Percentiles rank a stretch among this genome's conserved stretches.
These are phyloP conservation scores for Thaumatotibia leucotreta DNA, from an alignment of 1,140 invertebrate species.

Conservation along the genomic window DNA sequence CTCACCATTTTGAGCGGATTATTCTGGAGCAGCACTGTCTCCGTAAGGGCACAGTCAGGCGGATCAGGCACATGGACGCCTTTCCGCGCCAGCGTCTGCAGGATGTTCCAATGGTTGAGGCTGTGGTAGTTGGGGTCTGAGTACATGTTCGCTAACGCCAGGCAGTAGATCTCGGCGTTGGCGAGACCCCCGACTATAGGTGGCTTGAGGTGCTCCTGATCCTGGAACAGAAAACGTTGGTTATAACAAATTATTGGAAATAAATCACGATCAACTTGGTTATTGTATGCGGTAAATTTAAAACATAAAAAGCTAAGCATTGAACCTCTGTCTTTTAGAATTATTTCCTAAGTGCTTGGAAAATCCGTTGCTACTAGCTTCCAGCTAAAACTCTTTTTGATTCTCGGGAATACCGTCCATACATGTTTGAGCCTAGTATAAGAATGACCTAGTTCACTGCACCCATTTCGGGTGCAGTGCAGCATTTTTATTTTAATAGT, in stretches of 20 bases:
- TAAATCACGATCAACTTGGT: no score
- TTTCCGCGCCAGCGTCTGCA: slow-evolving; percentile 94
- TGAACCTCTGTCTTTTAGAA: background rate
- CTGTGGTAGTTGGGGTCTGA: slow-evolving; percentile 97
- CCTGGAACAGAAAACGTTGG: slow-evolving; percentile 77
- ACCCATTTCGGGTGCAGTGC: background rate
- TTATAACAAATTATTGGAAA: no score
- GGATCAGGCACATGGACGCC: slow-evolving; percentile 92
- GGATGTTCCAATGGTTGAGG: slow-evolving; percentile 95
- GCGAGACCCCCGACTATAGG: slow-evolving; percentile 93
- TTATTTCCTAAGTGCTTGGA: background rate
- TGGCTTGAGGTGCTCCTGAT: slow-evolving; percentile 95
- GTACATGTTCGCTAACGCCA: slow-evolving; percentile 97
- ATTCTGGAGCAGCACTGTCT: slow-evolving; percentile 97
- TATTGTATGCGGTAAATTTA: no score
- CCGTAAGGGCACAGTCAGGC: slow-evolving; percentile 92
- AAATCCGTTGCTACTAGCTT: background rate
- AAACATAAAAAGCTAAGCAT: no score
- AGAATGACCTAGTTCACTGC: background rate
- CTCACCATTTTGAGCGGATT: slow-evolving; percentile 96
- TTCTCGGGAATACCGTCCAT: no score
- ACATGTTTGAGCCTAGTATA: background rate
- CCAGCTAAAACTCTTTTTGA: no score
- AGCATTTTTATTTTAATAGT: background rate
- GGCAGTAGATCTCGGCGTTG: slow-evolving; percentile 97